Percentiles rank a stretch among this genome's conserved stretches.
phyloP scores from a whole-genome alignment of 1,140 invertebrate genomes.

The Oryctes rhinoceros region DNA sequence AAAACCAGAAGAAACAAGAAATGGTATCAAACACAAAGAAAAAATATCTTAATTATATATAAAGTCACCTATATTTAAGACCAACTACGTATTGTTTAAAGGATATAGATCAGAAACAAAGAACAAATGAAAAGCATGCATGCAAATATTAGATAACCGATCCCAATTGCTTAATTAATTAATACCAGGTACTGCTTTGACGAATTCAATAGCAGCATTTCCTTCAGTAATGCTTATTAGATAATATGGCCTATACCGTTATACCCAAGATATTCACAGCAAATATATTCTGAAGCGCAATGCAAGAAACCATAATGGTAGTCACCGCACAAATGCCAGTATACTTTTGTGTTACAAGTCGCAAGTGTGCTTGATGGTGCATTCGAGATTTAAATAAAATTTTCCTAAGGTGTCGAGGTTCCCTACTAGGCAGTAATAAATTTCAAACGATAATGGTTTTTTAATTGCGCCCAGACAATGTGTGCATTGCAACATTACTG shows the following conservation, averaged over 20 bases:
- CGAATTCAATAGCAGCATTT: neutral
- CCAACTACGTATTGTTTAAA: too few species aligned
- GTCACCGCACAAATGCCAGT: neutral
- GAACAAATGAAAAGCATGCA: too few species aligned
- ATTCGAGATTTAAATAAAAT: neutral
- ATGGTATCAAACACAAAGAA: too few species aligned
- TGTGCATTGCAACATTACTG: too few species aligned
- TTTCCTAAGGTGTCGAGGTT: neutral
- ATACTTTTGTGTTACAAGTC: neutral
- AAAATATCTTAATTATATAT: too few species aligned
- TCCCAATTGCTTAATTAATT: slow-evolving; percentile 1
- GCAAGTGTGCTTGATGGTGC: neutral
- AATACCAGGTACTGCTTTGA: neutral
- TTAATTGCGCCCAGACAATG: too few species aligned
- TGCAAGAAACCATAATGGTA: slow-evolving; percentile 15
- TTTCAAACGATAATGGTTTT: too few species aligned
- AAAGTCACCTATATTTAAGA: too few species aligned
- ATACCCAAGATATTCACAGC: neutral
- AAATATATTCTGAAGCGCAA: slow-evolving; percentile 17
- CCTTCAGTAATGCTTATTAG: neutral
- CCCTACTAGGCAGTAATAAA: too few species aligned
- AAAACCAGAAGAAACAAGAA: too few species aligned
- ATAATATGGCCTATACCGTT: neutral
- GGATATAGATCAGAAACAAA: too few species aligned
- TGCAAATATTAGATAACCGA: neutral